A percentile compares a stretch with the other conserved stretches of the same genome.
Evolutionary conservation across 1,140 invertebrate species (phyloP).

Genomic region (Drosophila nikananu): DNA sequence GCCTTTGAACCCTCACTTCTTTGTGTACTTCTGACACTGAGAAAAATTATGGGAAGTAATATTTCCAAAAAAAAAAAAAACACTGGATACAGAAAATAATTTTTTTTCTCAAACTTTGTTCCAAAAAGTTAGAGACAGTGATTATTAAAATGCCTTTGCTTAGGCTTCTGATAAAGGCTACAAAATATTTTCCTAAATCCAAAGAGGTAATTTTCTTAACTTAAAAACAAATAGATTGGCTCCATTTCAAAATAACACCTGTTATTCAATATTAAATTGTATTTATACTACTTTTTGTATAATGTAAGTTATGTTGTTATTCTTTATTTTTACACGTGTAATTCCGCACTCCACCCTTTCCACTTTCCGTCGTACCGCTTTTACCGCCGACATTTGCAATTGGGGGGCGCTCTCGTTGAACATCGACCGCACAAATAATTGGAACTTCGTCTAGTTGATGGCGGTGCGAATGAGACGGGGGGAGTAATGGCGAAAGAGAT

Average conservation of each 20-base stretch:
- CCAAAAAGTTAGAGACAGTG: too few species aligned
- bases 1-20: constrained; percentile 30
- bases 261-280: too few species aligned
- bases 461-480: constrained; percentile 3
- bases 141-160: too few species aligned
- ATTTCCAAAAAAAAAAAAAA: not conserved
- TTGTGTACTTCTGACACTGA: constrained; percentile 10
- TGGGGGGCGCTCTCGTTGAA: constrained; percentile 53
- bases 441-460: constrained; percentile 77
- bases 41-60: not conserved
- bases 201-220: too few species aligned
- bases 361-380: constrained; percentile 18
- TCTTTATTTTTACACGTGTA: constrained; percentile 9
- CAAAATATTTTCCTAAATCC: too few species aligned
- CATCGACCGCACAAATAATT: constrained; percentile 82
- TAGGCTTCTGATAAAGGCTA: too few species aligned
- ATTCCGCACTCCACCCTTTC: constrained; percentile 30
- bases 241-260: too few species aligned
- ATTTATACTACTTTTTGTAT: too few species aligned
- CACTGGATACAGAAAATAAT: not conserved
- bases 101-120: too few species aligned
- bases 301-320: too few species aligned
- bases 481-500: constrained; percentile 6
- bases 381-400: constrained; percentile 50
- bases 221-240: too few species aligned